Percentiles rank a stretch among this genome's conserved stretches.
phyloP scores from a whole-genome alignment of 2,113 vertebrate species.

The Proterorhinus semilunaris region DNA sequence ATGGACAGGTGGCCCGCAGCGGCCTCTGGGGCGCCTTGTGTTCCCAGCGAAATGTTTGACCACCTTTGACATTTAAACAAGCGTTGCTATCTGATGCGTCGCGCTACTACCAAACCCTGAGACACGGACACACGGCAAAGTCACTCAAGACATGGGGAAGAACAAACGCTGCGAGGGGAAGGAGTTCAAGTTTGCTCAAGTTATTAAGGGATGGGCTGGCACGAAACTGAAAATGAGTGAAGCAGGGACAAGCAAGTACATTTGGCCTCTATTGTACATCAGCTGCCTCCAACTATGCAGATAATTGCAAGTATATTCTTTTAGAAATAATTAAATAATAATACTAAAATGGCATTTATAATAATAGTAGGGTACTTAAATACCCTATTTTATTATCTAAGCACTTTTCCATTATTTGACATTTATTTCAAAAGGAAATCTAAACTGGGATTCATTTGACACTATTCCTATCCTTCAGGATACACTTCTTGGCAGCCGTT shows the following conservation, averaged over 20 bases:
- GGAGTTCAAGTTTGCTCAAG: not conserved
- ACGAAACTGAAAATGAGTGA: not conserved
- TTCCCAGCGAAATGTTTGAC: constrained; percentile 62
- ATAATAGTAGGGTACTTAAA: not conserved
- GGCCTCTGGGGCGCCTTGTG: constrained; percentile 63
- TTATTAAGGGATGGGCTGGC: not conserved
- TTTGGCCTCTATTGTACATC: not conserved
- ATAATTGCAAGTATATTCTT: not conserved
- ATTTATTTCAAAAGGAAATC: too few species aligned
- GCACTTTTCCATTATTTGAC: not conserved
- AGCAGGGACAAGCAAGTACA: not conserved
- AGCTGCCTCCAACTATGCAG: not conserved
- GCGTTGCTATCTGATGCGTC: constrained; percentile 30
- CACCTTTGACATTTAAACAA: constrained; percentile 74
- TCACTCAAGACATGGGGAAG: constrained; percentile 11
- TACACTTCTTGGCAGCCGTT: too few species aligned
- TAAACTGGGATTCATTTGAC: too few species aligned
- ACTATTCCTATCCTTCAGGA: too few species aligned
- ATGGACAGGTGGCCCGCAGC: constrained; percentile 73
- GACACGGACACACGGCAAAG: constrained; percentile 16
- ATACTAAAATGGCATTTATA: not conserved
- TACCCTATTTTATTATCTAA: too few species aligned
- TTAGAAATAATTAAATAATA: too few species aligned
- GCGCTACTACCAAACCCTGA: constrained; percentile 40
- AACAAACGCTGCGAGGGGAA: constrained; percentile 15